Evolutionary conservation across 2,888 invertebrate genomes (phyloP).

Genomic region (Nudaria mundana): DNA sequence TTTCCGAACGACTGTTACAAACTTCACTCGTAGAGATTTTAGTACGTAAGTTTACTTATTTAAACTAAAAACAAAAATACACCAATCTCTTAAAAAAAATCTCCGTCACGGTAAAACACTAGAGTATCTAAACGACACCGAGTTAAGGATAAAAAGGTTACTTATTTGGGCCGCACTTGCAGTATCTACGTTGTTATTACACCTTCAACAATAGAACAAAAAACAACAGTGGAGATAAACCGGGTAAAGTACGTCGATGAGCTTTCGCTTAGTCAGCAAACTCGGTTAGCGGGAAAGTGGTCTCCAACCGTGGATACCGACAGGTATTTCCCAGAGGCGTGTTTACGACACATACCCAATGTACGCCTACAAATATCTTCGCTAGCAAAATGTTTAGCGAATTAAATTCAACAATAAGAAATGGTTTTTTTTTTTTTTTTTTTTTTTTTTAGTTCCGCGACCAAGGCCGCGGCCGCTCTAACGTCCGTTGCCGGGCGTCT

Average conservation of each 20-base stretch:
- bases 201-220: slow-evolving; percentile 34
- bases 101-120: slow-evolving; percentile 25
- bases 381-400: slow-evolving; percentile 39
- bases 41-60: too few species aligned
- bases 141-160: slow-evolving; percentile 27
- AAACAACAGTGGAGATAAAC: slow-evolving; percentile 40
- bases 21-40: too few species aligned
- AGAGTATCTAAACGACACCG: slow-evolving; percentile 22
- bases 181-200: slow-evolving; percentile 30
- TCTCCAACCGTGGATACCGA: slow-evolving; percentile 31
- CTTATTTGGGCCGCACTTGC: slow-evolving; percentile 20
- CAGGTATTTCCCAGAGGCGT: slow-evolving; percentile 65
- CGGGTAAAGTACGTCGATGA: slow-evolving; percentile 45
- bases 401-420: slow-evolving; percentile 54
- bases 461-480: too few species aligned
- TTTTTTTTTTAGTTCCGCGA: too few species aligned
- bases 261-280: slow-evolving; percentile 54
- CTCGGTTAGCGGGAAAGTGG: slow-evolving; percentile 27
- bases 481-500: too few species aligned
- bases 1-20: too few species aligned
- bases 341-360: slow-evolving; percentile 58
- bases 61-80: not conserved
- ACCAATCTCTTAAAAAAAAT: slow-evolving; percentile 11
- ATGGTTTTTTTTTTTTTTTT: too few species aligned
- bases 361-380: slow-evolving; percentile 46